Evolutionary conservation across 2,888 invertebrate species (phyloP).

Genomic region (Petrophora chlorosata): DNA sequence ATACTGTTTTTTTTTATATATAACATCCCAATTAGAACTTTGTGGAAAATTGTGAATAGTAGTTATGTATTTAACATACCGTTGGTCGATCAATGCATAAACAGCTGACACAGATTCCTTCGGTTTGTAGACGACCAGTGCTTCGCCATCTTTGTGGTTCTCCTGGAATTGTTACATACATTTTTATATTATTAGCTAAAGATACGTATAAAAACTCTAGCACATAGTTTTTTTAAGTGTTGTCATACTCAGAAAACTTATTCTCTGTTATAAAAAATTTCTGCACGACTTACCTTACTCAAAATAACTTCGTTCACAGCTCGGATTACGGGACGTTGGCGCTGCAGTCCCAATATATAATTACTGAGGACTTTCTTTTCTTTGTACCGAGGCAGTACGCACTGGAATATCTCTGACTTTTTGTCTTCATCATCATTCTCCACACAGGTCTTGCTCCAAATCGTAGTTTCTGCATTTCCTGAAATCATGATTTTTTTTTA

Average conservation of each 20-base stretch:
- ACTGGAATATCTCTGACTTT: constrained; percentile 64
- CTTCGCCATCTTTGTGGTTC: constrained; percentile 56
- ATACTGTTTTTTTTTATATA: too few relatives aligned
- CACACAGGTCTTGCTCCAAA: constrained; percentile 63
- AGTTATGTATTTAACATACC: constrained; percentile 25
- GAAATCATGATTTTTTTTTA: constrained; percentile 15
- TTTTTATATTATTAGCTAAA: neutral
- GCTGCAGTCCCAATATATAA: constrained; percentile 25
- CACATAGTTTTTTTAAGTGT: neutral
- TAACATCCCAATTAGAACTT: too few relatives aligned
- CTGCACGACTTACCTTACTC: constrained; percentile 35
- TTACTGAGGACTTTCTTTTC: constrained; percentile 57
- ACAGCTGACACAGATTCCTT: constrained; percentile 56
- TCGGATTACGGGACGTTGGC: neutral
- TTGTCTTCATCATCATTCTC: constrained; percentile 54
- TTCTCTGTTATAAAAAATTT: too few relatives aligned
- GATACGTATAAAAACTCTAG: too few relatives aligned
- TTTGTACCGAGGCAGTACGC: constrained; percentile 64
- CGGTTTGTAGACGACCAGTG: constrained; percentile 64
- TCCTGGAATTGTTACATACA: constrained; percentile 41
- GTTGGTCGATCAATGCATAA: constrained; percentile 52
- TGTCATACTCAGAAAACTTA: too few relatives aligned
- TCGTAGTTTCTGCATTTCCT: constrained; percentile 58
- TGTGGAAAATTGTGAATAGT: neutral
- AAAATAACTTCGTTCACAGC: constrained; percentile 49